Conservation (phyloP, 2,888 invertebrate species). For the Meteorus cinctellus region DNA sequence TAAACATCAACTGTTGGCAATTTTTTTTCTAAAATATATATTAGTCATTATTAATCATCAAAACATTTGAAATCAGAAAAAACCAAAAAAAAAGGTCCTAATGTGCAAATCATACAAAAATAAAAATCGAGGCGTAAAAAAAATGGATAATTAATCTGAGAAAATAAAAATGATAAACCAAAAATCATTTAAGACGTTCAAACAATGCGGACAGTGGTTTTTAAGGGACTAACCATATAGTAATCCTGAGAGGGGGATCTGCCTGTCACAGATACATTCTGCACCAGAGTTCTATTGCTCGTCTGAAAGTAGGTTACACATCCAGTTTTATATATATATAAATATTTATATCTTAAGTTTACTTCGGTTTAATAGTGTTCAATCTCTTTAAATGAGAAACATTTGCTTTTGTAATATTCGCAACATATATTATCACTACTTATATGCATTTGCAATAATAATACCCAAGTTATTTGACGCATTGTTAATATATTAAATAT, state of each 20-base stretch:
- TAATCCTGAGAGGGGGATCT: constrained; percentile 74
- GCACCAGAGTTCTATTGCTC: constrained; percentile 74
- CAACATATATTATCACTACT: constrained; percentile 1
- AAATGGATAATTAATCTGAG: constrained; percentile 22
- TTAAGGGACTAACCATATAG: constrained; percentile 73
- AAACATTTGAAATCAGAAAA: constrained; percentile 16
- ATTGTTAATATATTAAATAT: constrained; percentile 1
- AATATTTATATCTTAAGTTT: constrained; percentile 62
- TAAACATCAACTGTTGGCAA: neutral
- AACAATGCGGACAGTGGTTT: constrained; percentile 73
- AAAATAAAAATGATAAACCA: constrained; percentile 61
- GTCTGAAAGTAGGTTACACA: constrained; percentile 74
- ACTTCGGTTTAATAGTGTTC: constrained; percentile 33
- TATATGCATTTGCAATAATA: constrained; percentile 13
- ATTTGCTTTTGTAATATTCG: constrained; percentile 52
- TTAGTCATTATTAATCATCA: neutral
- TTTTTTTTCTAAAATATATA: constrained; percentile 11
- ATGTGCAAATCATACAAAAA: constrained; percentile 28
- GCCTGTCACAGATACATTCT: constrained; percentile 74
- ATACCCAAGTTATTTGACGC: neutral
- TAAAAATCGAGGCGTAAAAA: constrained; percentile 47
- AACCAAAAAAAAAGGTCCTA: constrained; percentile 28
- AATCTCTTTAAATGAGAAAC: constrained; percentile 49
- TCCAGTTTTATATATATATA: constrained; percentile 71
- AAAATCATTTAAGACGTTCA: constrained; percentile 71